Percentiles rank a stretch among this genome's conserved stretches.
Evolutionary conservation across 2,113 vertebrate species (phyloP).

Genomic region (Pelmatolapia mariae): DNA sequence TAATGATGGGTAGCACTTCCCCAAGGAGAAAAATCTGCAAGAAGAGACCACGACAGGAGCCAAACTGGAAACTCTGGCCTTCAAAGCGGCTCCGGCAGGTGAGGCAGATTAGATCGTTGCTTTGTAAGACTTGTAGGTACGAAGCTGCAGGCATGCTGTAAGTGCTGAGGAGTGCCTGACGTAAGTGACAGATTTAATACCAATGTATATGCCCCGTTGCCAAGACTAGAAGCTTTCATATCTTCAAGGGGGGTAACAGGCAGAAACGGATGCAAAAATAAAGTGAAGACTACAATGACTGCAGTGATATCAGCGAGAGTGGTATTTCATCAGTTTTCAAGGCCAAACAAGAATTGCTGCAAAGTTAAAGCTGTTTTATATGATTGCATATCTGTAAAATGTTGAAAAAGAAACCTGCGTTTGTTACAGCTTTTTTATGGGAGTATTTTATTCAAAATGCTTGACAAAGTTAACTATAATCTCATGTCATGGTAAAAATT

Average conservation of each 20-base stretch:
- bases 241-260: background rate
- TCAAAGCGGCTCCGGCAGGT: constrained; percentile 25
- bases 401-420: background rate
- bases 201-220: constrained; percentile 3
- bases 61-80: background rate
- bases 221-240: constrained; percentile 11
- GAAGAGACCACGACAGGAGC: background rate
- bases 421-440: background rate
- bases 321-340: background rate
- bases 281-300: background rate
- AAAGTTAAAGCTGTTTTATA: background rate
- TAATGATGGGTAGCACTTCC: background rate
- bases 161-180: constrained; percentile 13
- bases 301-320: background rate
- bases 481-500: background rate
- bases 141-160: background rate
- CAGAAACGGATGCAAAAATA: background rate
- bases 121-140: constrained; percentile 26
- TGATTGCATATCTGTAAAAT: background rate
- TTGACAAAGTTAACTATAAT: background rate
- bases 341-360: background rate
- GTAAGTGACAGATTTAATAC: constrained; percentile 31
- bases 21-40: background rate
- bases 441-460: background rate
- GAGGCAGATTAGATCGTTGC: constrained; percentile 27